phyloP scores from a whole-genome alignment of 1,140 invertebrate genomes.

The Monomorium pharaonis region DNA sequence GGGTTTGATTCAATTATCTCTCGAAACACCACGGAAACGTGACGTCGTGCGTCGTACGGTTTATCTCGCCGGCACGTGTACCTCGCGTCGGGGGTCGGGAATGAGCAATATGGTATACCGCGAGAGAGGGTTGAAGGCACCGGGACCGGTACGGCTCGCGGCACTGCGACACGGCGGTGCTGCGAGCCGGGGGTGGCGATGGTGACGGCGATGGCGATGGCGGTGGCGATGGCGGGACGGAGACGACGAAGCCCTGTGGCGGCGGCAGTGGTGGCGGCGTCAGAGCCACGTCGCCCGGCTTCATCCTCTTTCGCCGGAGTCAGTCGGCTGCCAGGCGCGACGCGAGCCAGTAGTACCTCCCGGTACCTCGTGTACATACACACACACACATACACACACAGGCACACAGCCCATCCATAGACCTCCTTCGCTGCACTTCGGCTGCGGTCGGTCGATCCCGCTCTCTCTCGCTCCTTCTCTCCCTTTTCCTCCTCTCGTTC shows the following conservation, averaged over 20 bases:
- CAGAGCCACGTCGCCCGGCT: constrained; percentile 51
- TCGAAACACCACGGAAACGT: neutral
- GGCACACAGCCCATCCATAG: neutral
- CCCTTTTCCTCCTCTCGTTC: constrained; percentile 19
- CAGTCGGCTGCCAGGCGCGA: constrained; percentile 74
- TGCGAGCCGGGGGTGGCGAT: constrained; percentile 7
- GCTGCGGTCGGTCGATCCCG: constrained; percentile 62
- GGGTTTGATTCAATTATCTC: neutral
- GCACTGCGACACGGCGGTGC: constrained; percentile 28
- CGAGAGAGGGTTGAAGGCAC: constrained; percentile 47
- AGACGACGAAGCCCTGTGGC: neutral
- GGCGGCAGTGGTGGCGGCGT: neutral
- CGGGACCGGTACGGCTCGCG: neutral
- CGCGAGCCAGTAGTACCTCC: constrained; percentile 39
- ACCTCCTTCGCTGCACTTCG: constrained; percentile 58
- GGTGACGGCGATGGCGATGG: constrained; percentile 10
- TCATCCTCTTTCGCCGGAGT: constrained; percentile 60
- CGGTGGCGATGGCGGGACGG: constrained; percentile 29
- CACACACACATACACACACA: too few relatives aligned
- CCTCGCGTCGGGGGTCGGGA: neutral
- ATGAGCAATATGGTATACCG: neutral
- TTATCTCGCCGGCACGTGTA: constrained; percentile 1
- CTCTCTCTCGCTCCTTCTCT: constrained; percentile 33
- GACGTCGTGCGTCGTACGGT: neutral
- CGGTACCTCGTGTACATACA: too few relatives aligned